Evolutionary conservation across 2,113 vertebrate genomes (phyloP).

Genomic region (Epinephelus fuscoguttatus): DNA sequence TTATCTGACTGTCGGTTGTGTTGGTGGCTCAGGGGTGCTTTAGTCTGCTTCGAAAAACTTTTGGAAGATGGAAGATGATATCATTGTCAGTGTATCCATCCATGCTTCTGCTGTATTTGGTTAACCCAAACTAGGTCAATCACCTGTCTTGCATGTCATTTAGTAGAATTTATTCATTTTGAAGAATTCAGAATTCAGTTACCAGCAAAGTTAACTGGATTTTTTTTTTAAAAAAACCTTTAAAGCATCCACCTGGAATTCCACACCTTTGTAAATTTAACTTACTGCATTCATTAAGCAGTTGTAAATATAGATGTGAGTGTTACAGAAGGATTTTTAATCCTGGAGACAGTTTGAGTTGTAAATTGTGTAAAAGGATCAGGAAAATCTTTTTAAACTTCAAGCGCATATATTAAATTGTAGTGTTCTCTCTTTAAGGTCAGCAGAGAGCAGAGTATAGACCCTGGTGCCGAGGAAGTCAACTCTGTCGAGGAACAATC

Average conservation of each 20-base stretch:
- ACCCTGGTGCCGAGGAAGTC: slow-evolving; percentile 10
- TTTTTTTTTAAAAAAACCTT: not conserved
- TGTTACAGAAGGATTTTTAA: not conserved
- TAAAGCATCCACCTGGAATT: not conserved
- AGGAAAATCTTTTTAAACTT: not conserved
- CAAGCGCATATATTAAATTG: not conserved
- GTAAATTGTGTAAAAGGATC: not conserved
- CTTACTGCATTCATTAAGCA: not conserved
- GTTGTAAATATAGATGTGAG: not conserved
- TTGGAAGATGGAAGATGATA: no score
- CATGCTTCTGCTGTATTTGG: no score
- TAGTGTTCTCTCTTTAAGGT: slow-evolving; percentile 14
- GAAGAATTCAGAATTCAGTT: not conserved
- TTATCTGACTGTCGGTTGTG: not conserved
- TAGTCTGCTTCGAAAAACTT: no score
- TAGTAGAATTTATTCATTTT: no score
- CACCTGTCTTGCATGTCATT: not conserved
- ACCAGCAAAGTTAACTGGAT: not conserved
- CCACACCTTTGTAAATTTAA: not conserved
- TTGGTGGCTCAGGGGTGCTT: no score
- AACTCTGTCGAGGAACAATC: slow-evolving; percentile 42
- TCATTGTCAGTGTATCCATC: no score
- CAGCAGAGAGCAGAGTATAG: slow-evolving; percentile 50
- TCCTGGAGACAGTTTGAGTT: no score
- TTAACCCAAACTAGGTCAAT: not conserved